Evolutionary conservation across 2,113 vertebrate genomes (phyloP), one percentile per base, ranked within the genome.

Genomic region (Serinus canaria): DNA sequence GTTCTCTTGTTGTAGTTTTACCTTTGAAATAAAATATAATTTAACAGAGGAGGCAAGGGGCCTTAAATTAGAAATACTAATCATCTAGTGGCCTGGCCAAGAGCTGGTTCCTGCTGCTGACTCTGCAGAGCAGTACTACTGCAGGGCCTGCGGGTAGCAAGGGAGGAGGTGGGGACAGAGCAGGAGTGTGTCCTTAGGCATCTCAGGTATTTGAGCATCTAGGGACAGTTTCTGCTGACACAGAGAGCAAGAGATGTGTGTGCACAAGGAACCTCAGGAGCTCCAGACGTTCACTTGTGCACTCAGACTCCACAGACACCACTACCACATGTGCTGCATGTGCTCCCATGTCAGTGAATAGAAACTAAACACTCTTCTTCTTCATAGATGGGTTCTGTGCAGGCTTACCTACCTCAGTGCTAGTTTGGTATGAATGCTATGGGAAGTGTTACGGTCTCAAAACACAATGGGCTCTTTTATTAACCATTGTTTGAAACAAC

Each of bases 31-130:
- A 60, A 90, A 90, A 60, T 52, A n/a, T 9, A 72, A 59, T 56
- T 56, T 69, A 67, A 70, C 4, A 52, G 82, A 87, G 37, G 35
- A 19, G 31, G 22, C 33, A 43, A 82, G 14, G 12, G 23, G 8
- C 13, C 76, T 91, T 70, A 49, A 47, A 60, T 86, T 92, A 69
- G 46, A 85, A 92, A 74, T 46, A 50, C 7, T 37, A 53, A 31
- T 59, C 16, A 59, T 43, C 24, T 56, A 18, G 59, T 13, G 35
- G 46, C 47, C 46, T 67, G 83, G 83, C 49, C 79, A 83, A 39
- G 55, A 87, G 87, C 59, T 91, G 59, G 37, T 58, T 87, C 35
- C 78, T 80, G 62, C 53, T 83, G 76, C 80, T 83, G 89, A 78
- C 41, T 83, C 62, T 59, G 80, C 52, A 74, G 27, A 33, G 9